A percentile compares a stretch with the other conserved stretches of the same genome.
These are phyloP conservation scores for Ferrisia virgata DNA, from an alignment of 2,888 invertebrate genomes.

Conservation along the genomic window DNA sequence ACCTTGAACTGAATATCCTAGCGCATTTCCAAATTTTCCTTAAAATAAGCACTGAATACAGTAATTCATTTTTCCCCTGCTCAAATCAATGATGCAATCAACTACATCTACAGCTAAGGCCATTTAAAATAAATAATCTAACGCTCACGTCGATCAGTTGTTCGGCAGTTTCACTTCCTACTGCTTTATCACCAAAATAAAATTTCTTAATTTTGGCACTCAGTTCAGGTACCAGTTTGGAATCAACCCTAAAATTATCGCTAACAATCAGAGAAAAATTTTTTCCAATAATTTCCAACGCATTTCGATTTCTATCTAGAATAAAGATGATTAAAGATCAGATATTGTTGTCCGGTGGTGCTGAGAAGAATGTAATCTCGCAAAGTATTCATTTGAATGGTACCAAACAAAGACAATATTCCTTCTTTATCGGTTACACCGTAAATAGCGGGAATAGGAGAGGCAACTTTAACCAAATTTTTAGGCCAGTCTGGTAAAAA, in stretches of 20 bases:
- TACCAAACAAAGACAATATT: conserved; percentile 62
- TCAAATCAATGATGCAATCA: too few relatives aligned
- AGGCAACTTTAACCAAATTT: conserved; percentile 56
- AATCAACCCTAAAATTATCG: background rate
- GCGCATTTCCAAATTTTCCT: too few relatives aligned
- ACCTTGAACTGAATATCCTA: too few relatives aligned
- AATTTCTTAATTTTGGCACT: background rate
- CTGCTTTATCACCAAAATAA: conserved; percentile 27
- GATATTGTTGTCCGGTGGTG: too few relatives aligned
- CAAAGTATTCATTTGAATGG: too few relatives aligned
- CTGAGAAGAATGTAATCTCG: too few relatives aligned
- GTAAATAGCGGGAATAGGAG: conserved; percentile 67
- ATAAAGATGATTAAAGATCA: too few relatives aligned
- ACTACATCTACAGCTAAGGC: too few relatives aligned
- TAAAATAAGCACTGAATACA: too few relatives aligned
- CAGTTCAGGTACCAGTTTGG: background rate
- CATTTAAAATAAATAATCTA: too few relatives aligned
- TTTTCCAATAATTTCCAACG: background rate
- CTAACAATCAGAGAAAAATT: background rate
- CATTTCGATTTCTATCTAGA: background rate
- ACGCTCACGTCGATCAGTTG: conserved; percentile 22
- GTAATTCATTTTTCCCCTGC: too few relatives aligned
- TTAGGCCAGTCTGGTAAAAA: conserved; percentile 65
- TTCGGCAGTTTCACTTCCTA: background rate
- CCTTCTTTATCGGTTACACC: conserved; percentile 74